Percentiles rank a stretch among this genome's conserved stretches.
Evolutionary conservation across 2,797 vertebrate species (phyloP).

Genomic region (Cryptoblepharus egeriae): DNA sequence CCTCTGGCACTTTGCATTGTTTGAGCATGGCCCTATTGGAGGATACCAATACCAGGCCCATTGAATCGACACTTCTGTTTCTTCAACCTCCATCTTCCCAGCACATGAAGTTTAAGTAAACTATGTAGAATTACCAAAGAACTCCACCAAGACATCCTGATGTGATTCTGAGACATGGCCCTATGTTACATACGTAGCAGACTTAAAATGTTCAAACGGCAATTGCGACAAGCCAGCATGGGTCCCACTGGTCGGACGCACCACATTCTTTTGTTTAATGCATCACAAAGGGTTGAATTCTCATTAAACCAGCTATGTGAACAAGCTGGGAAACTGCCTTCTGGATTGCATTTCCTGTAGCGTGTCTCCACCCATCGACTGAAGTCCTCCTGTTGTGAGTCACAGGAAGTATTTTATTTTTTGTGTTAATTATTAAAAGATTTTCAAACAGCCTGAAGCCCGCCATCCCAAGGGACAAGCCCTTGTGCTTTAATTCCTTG

Average conservation of each 20-base stretch:
- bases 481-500: conserved; percentile 30
- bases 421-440: conserved; percentile 72
- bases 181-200: too few species aligned
- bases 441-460: conserved; percentile 65
- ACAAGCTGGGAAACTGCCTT: conserved; percentile 1
- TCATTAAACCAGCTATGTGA: not conserved
- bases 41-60: too few species aligned
- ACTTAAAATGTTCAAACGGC: not conserved
- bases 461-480: conserved; percentile 42
- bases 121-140: too few species aligned
- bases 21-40: too few species aligned
- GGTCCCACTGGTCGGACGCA: not conserved
- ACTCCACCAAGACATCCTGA: too few species aligned
- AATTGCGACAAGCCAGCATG: not conserved
- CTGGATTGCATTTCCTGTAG: not conserved
- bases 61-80: too few species aligned
- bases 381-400: conserved; percentile 43
- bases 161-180: too few species aligned
- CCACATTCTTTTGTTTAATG: not conserved
- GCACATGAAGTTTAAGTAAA: too few species aligned
- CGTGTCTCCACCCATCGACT: conserved; percentile 47
- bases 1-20: too few species aligned
- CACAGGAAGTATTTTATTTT: conserved; percentile 1
- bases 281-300: not conserved
- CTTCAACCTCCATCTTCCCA: too few species aligned